phyloP scores from a whole-genome alignment of 2,113 vertebrate species.

The Oceanites oceanicus region DNA sequence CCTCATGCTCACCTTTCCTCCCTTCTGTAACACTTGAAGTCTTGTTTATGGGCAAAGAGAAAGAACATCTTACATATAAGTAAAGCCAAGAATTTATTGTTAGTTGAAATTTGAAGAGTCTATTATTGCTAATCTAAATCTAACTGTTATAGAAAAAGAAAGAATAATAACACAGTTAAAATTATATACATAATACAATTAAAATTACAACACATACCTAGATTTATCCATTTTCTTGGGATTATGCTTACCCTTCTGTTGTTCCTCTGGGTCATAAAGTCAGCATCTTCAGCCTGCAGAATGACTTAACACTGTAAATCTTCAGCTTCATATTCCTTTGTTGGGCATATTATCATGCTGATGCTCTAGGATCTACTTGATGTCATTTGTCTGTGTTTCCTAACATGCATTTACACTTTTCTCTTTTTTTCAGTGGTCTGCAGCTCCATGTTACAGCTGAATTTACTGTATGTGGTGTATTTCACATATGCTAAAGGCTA shows the following conservation, averaged over 20 bases:
- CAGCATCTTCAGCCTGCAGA: not conserved
- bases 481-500: not conserved
- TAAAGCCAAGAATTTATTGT: not conserved
- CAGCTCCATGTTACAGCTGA: not conserved
- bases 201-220: not conserved
- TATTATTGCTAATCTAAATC: not conserved
- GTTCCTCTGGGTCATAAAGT: not conserved
- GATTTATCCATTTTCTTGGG: not conserved
- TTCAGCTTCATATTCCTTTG: not conserved
- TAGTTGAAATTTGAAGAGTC: not conserved
- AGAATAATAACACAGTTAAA: not conserved
- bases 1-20: not conserved
- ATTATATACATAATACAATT: not conserved
- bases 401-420: not conserved
- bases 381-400: not conserved
- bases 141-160: not conserved
- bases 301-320: not conserved
- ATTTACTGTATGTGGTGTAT: not conserved
- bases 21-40: not conserved
- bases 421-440: not conserved
- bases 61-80: not conserved
- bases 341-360: not conserved
- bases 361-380: not conserved
- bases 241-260: not conserved
- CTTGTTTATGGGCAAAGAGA: not conserved